Evolutionary conservation across 1,140 invertebrate genomes (phyloP), one percentile per base, ranked within the genome.

Genomic region (Scaptomyza montana): DNA sequence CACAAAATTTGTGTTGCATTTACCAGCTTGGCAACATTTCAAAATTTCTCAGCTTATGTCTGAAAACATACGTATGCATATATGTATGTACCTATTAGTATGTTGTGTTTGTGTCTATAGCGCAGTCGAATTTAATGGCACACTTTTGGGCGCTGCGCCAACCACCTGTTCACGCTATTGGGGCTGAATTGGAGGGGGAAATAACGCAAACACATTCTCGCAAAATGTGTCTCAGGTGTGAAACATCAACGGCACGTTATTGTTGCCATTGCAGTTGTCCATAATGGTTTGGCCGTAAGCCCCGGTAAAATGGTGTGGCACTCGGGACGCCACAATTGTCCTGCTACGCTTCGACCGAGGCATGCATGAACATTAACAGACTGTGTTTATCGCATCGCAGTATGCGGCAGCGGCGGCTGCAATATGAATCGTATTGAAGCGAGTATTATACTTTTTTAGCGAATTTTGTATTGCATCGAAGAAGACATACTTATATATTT

Each of bases 201-300:
- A 9, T 7, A 36, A 7, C 53, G n/a, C 25, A 19, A 10, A 33
- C 12, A 57, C 53, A 64, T 64, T 49, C 53, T 49, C 41, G 25
- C 30, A 55, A 68, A 69, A 72, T 80, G 67, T 85, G 74, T 87
- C 78, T 86, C 82, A 86, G 81, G 81, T 86, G 81, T 85, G 67
- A 86, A 86, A 86, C 80, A 87, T 87, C 82, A 86, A 76, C 81
- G 82, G 60, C 74, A 79, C 75, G 78, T 78, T 81, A 86, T 87
- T 87, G 71, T 76, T 75, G 75, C 78, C 82, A 86, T 86, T 87
- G 82, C 81, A 86, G 81, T 87, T 86, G 78, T 81, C 78, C 81
- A 86, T 81, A 81, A 87, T 87, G 81, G 82, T 65, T 73, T 46
- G 69, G 59, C 78, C 82, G 75, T 81, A 87, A 85, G 81, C 81